phyloP scores from a whole-genome alignment of 2,888 invertebrate genomes.

The Meiosimyza decipiens region DNA sequence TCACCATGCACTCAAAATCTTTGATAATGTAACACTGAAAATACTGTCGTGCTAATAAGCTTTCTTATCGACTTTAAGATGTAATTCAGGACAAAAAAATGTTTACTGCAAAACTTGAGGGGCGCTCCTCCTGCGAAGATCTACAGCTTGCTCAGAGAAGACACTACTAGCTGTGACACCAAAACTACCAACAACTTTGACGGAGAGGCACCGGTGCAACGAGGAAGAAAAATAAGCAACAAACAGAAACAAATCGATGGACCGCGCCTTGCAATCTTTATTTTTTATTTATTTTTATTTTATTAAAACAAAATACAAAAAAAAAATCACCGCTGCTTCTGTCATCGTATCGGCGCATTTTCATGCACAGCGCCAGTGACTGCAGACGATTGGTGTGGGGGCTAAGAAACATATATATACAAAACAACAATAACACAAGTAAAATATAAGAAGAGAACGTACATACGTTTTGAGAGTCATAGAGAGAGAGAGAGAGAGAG shows the following conservation, averaged over 20 bases:
- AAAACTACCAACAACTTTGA: too few relatives aligned
- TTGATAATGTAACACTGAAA: too few relatives aligned
- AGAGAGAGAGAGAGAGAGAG: conserved; percentile 15
- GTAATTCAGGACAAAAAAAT: too few relatives aligned
- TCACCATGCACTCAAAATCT: too few relatives aligned
- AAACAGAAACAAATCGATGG: conserved; percentile 2
- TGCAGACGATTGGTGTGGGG: not conserved
- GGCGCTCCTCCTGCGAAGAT: too few relatives aligned
- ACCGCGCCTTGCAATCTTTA: conserved; percentile 6
- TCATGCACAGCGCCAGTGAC: not conserved
- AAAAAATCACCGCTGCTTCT: not conserved
- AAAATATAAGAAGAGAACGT: not conserved
- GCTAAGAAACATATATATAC: not conserved
- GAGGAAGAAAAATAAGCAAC: not conserved
- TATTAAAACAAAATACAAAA: not conserved
- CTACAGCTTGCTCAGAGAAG: too few relatives aligned
- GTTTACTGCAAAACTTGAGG: too few relatives aligned
- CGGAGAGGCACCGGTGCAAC: too few relatives aligned
- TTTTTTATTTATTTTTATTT: not conserved
- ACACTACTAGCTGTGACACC: too few relatives aligned
- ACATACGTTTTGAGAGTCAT: not conserved
- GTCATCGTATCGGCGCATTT: conserved; percentile 3
- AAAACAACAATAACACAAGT: not conserved
- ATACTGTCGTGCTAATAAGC: too few relatives aligned
- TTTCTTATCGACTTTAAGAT: too few relatives aligned